Percentiles rank a stretch among this genome's conserved stretches.
Conservation (phyloP, 2,113 vertebrate species). For the Stictonetta naevosa region DNA sequence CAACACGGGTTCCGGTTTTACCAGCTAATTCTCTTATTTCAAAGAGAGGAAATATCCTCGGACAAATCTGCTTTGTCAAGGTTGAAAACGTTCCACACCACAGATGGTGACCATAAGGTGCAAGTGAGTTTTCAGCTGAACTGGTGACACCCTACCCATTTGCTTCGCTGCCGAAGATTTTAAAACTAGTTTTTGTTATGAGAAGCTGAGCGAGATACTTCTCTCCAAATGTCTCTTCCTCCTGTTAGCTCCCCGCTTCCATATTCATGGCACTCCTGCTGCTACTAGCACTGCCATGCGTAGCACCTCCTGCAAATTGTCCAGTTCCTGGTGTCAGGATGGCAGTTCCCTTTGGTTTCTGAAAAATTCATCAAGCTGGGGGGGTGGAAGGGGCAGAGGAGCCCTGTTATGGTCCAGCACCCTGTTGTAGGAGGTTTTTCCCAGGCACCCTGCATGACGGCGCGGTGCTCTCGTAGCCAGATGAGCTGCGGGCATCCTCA, state of each 20-base stretch:
- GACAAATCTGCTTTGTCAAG: slow-evolving; percentile 77
- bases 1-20: slow-evolving; percentile 70
- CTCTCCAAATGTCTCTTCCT: slow-evolving; percentile 70
- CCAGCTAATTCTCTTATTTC: slow-evolving; percentile 75
- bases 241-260: slow-evolving; percentile 69
- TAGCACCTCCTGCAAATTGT: slow-evolving; percentile 67
- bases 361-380: slow-evolving; percentile 49
- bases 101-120: slow-evolving; percentile 77
- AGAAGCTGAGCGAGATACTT: slow-evolving; percentile 63
- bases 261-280: slow-evolving; percentile 72
- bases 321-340: slow-evolving; percentile 65
- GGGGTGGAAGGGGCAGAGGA: slow-evolving; percentile 3
- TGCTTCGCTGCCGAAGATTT: slow-evolving; percentile 72
- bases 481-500: neutral
- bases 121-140: slow-evolving; percentile 73
- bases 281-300: slow-evolving; percentile 63
- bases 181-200: slow-evolving; percentile 72
- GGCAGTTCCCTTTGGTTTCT: slow-evolving; percentile 63
- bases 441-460: neutral
- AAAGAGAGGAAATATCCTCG: slow-evolving; percentile 76
- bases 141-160: slow-evolving; percentile 73
- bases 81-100: slow-evolving; percentile 76
- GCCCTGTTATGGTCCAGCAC: slow-evolving; percentile 52
- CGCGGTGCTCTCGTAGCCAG: neutral
- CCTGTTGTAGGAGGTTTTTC: slow-evolving; percentile 14